A percentile compares a stretch with the other conserved stretches of the same genome.
These are phyloP conservation scores for Drosophila bifasciata DNA, from an alignment of 1,140 invertebrate genomes.

Conservation along the genomic window DNA sequence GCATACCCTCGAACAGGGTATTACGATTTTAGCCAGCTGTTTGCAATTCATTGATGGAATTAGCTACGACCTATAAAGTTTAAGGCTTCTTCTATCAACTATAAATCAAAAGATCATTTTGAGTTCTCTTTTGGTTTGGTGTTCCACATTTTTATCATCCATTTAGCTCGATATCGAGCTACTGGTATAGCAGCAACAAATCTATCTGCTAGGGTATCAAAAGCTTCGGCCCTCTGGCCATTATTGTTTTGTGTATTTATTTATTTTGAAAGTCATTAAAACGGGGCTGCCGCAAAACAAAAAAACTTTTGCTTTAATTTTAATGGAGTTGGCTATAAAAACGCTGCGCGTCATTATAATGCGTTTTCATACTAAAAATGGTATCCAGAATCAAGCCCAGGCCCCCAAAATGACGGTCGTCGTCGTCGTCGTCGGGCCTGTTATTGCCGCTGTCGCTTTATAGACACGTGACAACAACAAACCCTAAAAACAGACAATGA, in stretches of 20 bases:
- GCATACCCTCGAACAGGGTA: slow-evolving; percentile 15
- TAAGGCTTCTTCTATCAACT: no score
- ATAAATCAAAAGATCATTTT: no score
- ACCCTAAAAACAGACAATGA: slow-evolving; percentile 66
- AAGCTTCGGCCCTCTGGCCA: no score
- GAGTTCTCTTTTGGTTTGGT: no score
- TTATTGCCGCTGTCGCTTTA: slow-evolving; percentile 48
- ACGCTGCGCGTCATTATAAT: slow-evolving; percentile 73
- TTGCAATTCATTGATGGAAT: neutral
- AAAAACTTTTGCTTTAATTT: slow-evolving; percentile 80
- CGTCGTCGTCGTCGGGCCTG: slow-evolving; percentile 10
- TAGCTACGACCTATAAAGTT: no score
- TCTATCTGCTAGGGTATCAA: no score
- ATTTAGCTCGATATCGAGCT: no score
- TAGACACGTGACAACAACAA: slow-evolving; percentile 78
- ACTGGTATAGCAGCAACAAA: no score
- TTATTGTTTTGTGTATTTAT: slow-evolving; percentile 44
- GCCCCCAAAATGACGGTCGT: slow-evolving; percentile 56
- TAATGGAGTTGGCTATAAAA: slow-evolving; percentile 76
- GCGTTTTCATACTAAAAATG: slow-evolving; percentile 77
- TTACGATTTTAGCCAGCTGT: slow-evolving; percentile 33
- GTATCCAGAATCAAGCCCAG: slow-evolving; percentile 61
- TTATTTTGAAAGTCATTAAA: slow-evolving; percentile 70
- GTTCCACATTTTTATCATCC: no score
- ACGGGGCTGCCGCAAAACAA: slow-evolving; percentile 35